Evolutionary conservation across 2,797 vertebrate genomes (phyloP).

Genomic region (Aphelocoma californica): DNA sequence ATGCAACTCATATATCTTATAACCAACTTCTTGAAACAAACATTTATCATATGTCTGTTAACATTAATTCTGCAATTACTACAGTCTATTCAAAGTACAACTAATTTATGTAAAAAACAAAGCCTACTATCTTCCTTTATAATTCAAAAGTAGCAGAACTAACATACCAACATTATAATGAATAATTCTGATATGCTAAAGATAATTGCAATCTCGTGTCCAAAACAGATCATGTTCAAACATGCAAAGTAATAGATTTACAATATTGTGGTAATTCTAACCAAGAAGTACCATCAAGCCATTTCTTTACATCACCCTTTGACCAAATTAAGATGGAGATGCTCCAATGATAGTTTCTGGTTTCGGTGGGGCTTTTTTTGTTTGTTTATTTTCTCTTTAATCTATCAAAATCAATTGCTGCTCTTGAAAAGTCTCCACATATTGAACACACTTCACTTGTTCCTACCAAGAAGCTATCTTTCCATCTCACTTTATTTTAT

Average conservation of each 20-base stretch:
- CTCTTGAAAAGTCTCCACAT: neutral
- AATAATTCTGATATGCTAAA: neutral
- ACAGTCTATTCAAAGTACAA: neutral
- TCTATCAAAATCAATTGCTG: neutral
- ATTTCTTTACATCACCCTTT: neutral
- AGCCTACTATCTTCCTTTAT: neutral
- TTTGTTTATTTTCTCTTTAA: neutral
- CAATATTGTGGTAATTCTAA: neutral
- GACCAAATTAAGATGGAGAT: neutral
- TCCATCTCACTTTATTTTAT: neutral
- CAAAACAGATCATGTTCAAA: neutral
- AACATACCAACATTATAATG: neutral
- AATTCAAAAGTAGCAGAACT: neutral
- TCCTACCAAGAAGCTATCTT: neutral
- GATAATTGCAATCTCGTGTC: neutral
- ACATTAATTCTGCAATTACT: neutral
- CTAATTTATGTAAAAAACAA: neutral
- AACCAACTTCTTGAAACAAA: neutral
- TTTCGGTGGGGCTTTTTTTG: accelerated
- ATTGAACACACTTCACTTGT: neutral
- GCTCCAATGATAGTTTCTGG: neutral
- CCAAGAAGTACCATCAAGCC: neutral
- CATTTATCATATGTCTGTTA: neutral
- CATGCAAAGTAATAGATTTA: neutral
- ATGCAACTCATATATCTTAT: neutral